Base-by-base conservation (phyloP, 2,888 invertebrate genomes). In the Eupithecia pulchellata region DNA sequence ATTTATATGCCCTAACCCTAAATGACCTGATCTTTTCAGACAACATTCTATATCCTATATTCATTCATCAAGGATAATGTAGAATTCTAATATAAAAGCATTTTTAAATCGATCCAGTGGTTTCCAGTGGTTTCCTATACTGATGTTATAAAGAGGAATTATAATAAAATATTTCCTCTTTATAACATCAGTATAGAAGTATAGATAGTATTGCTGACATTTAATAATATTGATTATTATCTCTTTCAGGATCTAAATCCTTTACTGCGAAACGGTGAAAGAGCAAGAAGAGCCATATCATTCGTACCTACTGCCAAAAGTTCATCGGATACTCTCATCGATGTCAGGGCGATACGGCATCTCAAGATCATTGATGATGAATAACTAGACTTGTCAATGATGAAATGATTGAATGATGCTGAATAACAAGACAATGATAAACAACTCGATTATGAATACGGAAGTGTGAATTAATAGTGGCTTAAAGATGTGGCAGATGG, bases 221-320 rank as follows among this genome's bases (percentile, higher is more conserved):
- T 39, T 14, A 17, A 17, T 20, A 57, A 57, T 17, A 17, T 8
- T 4, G 17, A 60, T 32, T 17, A 32, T 30, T 17, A 29, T 25
- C 30, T 32, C 13, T 75, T 78, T 3, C 84, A 95, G 94, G 94
- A 93, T 55, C 89, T 95, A 77, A 91, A 93, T 20, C 96, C 96
- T 68, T 91, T 92, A 27, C 82, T 95, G 6, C 92, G 95, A 58
- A 95, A 95, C 76, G 95, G 95, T 0, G 95, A 96, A 63, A 89
- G 95, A 79, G 95, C 96, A 0, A 91, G 96, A 63, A 94, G 97
- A 30, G 96, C 96, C 0, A 94, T 96, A 74, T 96, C 96, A 36
- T 97, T 97, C 87, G 95, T 97, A 77, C 96, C 96, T 0, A 96
- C 96, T 25, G 96, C 96, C 5, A 94, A 94, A 75, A 94, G 94